Evolutionary conservation across 2,888 invertebrate species (phyloP).

Genomic region (Aelia acuminata): DNA sequence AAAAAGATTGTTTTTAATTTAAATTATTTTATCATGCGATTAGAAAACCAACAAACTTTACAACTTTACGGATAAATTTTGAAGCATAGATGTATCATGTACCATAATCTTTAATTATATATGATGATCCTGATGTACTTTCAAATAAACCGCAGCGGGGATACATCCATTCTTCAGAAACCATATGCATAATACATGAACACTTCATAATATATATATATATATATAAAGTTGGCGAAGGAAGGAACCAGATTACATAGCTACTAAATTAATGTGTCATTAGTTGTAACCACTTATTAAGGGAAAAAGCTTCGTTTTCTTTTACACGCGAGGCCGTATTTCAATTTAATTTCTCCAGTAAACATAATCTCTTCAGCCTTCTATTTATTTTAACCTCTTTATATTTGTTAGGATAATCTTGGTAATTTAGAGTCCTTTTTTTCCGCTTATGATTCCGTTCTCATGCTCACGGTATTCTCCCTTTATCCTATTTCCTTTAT

Average conservation of each 20-base stretch:
- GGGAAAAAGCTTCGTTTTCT: slow-evolving; percentile 16
- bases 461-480: not conserved
- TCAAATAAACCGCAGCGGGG: no score
- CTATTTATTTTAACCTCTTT: slow-evolving; percentile 31
- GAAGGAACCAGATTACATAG: not conserved
- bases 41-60: no score
- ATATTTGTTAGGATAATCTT: slow-evolving; percentile 27
- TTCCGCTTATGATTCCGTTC: slow-evolving; percentile 25
- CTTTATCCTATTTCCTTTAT: not conserved
- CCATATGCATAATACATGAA: no score
- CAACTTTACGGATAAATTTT: no score
- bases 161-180: no score
- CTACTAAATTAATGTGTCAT: slow-evolving; percentile 28
- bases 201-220: no score
- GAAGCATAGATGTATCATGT: no score
- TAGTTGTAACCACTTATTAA: slow-evolving; percentile 28
- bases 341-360: slow-evolving; percentile 42
- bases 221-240: no score
- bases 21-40: no score
- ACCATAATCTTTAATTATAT: no score
- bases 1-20: no score
- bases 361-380: slow-evolving; percentile 38
- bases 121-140: no score
- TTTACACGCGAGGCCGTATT: slow-evolving; percentile 23
- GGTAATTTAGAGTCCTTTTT: slow-evolving; percentile 14